Conservation (phyloP, 2,113 vertebrate species). For the Apistogramma diplotaenia region DNA sequence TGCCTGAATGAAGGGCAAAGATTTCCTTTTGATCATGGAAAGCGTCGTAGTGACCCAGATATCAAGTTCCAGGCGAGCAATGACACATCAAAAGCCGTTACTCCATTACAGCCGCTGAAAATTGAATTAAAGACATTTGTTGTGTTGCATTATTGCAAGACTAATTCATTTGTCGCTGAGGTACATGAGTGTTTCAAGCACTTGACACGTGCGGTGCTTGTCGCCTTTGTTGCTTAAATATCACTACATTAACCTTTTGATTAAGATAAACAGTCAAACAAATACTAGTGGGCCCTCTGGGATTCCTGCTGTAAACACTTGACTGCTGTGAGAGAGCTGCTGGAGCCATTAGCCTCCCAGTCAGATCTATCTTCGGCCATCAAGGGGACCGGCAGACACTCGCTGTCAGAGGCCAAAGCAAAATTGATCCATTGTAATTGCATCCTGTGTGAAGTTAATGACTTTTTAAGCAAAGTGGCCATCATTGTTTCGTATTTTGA, state of each 20-base stretch:
- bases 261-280: slow-evolving; percentile 49
- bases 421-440: slow-evolving; percentile 60
- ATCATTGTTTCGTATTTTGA: slow-evolving; percentile 42
- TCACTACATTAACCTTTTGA: slow-evolving; percentile 48
- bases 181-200: background rate
- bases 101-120: background rate
- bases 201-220: background rate
- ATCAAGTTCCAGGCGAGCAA: background rate
- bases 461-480: slow-evolving; percentile 59
- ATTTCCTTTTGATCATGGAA: background rate
- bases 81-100: background rate
- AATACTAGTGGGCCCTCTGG: slow-evolving; percentile 27
- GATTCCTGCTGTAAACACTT: slow-evolving; percentile 41
- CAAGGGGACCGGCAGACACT: slow-evolving; percentile 42
- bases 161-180: background rate
- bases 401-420: slow-evolving; percentile 52
- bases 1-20: background rate
- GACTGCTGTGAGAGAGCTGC: slow-evolving; percentile 28
- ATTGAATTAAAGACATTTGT: background rate
- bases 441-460: slow-evolving; percentile 58
- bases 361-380: slow-evolving; percentile 52
- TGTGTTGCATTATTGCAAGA: background rate
- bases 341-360: slow-evolving; percentile 64
- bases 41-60: background rate
- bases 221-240: slow-evolving; percentile 32